A percentile compares a stretch with the other conserved stretches of the same genome.
Conservation (phyloP, 2,888 invertebrate genomes). For the Lampropteryx suffumata region DNA sequence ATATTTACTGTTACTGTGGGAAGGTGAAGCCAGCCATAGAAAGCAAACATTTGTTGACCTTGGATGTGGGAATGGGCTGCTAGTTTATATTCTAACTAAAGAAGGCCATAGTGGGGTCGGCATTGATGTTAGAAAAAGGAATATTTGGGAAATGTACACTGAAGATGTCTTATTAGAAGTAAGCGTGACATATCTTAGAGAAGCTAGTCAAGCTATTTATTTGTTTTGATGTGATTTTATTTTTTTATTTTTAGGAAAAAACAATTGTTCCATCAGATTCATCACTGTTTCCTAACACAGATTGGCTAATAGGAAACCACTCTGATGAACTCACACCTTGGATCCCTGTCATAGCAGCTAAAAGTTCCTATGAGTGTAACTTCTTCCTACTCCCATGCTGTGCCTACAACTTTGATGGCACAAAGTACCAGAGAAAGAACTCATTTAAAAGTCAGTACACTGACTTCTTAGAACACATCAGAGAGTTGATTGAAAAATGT, state of each 20-base stretch:
- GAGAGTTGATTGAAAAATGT: constrained; percentile 84
- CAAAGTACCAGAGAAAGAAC: constrained; percentile 89
- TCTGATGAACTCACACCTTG: constrained; percentile 99
- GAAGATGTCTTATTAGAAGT: constrained; percentile 85
- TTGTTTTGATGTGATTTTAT: too few species aligned
- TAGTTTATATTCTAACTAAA: constrained; percentile 91
- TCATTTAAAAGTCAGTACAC: constrained; percentile 89
- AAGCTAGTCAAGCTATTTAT: too few species aligned
- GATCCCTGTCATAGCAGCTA: constrained; percentile 96
- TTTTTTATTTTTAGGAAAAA: constrained; percentile 78
- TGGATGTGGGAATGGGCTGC: constrained; percentile 98
- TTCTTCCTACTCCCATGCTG: constrained; percentile 98
- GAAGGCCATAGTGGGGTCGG: constrained; percentile 94
- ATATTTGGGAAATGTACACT: constrained; percentile 94
- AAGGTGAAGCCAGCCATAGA: constrained; percentile 68
- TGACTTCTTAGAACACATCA: constrained; percentile 87
- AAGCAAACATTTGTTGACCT: constrained; percentile 93
- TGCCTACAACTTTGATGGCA: constrained; percentile 93
- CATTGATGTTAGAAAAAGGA: constrained; percentile 91
- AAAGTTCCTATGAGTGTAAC: constrained; percentile 87
- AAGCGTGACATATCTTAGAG: constrained; percentile 24
- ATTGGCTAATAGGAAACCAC: constrained; percentile 99
- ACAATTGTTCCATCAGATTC: constrained; percentile 87
- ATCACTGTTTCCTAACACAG: constrained; percentile 86
- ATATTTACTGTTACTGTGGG: constrained; percentile 93